A percentile compares a stretch with the other conserved stretches of the same genome.
These are phyloP conservation scores for Tetragnatha montana DNA, from an alignment of 2,888 invertebrate species.

Conservation along the genomic window DNA sequence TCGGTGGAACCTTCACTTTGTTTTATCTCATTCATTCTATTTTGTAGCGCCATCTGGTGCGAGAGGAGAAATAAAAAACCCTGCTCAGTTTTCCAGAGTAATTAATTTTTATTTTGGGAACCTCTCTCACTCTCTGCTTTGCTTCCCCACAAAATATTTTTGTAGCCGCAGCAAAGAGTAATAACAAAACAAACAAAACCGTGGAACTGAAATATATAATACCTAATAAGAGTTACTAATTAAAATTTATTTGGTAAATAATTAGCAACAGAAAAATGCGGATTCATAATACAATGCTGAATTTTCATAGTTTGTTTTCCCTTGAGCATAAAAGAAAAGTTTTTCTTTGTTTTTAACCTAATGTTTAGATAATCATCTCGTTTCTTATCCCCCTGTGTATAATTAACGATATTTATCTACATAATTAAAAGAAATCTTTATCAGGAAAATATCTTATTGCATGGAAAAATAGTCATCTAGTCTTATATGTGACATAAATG, in stretches of 20 bases:
- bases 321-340: no score
- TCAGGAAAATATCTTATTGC: no score
- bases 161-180: background rate
- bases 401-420: no score
- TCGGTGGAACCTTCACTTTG: background rate
- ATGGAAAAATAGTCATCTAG: no score
- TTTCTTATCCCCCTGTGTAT: no score
- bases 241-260: background rate
- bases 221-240: background rate
- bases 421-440: no score
- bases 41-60: slow-evolving; percentile 24
- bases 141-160: background rate
- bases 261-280: background rate
- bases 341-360: no score
- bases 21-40: slow-evolving; percentile 3
- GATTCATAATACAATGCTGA: no score
- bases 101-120: background rate
- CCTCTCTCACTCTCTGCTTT: background rate
- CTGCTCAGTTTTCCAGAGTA: background rate
- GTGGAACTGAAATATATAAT: background rate
- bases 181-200: background rate
- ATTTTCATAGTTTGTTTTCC: no score
- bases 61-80: slow-evolving; percentile 16
- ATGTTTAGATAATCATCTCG: no score
- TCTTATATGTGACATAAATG: no score